These are phyloP conservation scores for Portevinia maculata DNA, from an alignment of 2,888 invertebrate species.

Conservation along the genomic window DNA sequence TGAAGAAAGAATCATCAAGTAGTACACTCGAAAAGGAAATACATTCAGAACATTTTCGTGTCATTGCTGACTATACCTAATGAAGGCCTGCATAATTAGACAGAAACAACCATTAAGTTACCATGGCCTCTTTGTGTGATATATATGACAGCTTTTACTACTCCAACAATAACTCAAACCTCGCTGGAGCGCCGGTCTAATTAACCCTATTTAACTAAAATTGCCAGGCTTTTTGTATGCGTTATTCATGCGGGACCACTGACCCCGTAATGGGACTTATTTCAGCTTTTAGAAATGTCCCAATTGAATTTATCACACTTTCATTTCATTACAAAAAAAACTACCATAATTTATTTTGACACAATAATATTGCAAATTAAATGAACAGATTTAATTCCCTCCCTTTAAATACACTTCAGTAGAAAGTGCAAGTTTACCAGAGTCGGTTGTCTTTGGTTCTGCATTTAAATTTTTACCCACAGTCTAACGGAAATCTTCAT, in stretches of 20 bases:
- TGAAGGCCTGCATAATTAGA: no score
- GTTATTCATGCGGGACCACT: not conserved
- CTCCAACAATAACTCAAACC: no score
- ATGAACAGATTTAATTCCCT: constrained; percentile 32
- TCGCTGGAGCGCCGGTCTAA: no score
- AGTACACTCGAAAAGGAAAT: no score
- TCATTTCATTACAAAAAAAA: constrained; percentile 23
- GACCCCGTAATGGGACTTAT: not conserved
- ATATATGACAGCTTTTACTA: no score
- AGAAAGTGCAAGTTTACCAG: constrained; percentile 42
- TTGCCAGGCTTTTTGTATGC: constrained; percentile 3
- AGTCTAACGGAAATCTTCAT: constrained; percentile 36
- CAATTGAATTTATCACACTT: constrained; percentile 15
- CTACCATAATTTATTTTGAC: not conserved
- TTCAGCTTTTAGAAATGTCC: not conserved
- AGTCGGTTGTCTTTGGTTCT: constrained; percentile 15
- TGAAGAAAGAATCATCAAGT: no score
- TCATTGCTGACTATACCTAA: no score
- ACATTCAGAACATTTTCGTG: no score
- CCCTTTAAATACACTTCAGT: constrained; percentile 1
- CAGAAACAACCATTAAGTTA: no score
- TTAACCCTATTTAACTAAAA: not conserved
- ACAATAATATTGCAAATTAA: not conserved
- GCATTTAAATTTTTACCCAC: constrained; percentile 27
- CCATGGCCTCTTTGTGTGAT: no score